Evolutionary conservation across 2,113 vertebrate species (phyloP).

Genomic region (Pelecanoides urinatrix): DNA sequence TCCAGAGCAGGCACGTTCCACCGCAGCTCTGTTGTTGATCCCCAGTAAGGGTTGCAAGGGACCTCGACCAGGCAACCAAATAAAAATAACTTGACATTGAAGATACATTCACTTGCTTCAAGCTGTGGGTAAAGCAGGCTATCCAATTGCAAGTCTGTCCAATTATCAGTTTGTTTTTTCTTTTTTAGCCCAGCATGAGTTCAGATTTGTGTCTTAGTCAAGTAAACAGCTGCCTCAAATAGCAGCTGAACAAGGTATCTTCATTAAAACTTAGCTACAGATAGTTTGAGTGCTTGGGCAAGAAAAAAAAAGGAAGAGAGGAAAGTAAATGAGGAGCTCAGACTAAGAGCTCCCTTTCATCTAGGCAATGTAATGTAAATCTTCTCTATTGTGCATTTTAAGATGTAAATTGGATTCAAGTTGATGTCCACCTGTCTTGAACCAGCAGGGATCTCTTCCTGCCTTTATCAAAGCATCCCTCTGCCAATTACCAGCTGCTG

Average conservation of each 20-base stretch:
- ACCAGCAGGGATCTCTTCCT: constrained; percentile 50
- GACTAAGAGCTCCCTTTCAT: constrained; percentile 47
- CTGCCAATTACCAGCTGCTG: constrained; percentile 57
- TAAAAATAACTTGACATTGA: neutral
- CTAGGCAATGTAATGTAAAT: constrained; percentile 31
- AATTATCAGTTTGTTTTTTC: constrained; percentile 23
- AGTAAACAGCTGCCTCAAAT: constrained; percentile 47
- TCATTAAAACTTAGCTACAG: constrained; percentile 64
- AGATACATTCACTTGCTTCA: neutral
- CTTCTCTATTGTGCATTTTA: constrained; percentile 42
- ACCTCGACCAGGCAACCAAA: neutral
- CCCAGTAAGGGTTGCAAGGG: neutral
- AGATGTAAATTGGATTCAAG: constrained; percentile 64
- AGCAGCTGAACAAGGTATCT: constrained; percentile 30
- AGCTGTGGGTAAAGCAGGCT: neutral
- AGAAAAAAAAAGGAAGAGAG: neutral
- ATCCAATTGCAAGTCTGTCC: constrained; percentile 3
- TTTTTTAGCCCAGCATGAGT: constrained; percentile 40
- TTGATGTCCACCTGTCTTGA: constrained; percentile 68
- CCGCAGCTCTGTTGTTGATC: neutral
- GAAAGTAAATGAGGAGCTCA: constrained; percentile 22
- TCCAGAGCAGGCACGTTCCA: neutral
- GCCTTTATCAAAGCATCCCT: constrained; percentile 51
- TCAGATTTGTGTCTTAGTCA: neutral
- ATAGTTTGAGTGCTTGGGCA: constrained; percentile 20